phyloP scores from a whole-genome alignment of 2,888 invertebrate species.

The Harpalus rubripes region DNA sequence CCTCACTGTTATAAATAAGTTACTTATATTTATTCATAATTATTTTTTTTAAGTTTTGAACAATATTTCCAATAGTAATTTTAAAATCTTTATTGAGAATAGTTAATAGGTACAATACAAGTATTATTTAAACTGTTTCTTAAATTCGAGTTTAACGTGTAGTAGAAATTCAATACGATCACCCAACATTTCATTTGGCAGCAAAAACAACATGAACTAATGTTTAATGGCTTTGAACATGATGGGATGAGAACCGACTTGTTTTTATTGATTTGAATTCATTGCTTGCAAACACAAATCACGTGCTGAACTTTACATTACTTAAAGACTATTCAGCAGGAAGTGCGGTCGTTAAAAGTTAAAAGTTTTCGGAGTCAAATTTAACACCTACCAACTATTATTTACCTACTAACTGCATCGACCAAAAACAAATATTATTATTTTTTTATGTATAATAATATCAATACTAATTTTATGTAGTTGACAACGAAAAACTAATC shows the following conservation, averaged over 20 bases:
- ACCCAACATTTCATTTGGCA: background rate
- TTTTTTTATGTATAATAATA: too few species aligned
- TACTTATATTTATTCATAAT: too few species aligned
- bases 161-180: background rate
- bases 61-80: too few species aligned
- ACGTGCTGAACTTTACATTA: background rate
- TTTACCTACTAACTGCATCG: background rate
- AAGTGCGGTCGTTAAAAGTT: background rate
- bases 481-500: too few species aligned
- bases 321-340: background rate
- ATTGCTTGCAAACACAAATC: background rate
- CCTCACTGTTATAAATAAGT: too few species aligned
- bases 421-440: too few species aligned
- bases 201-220: background rate
- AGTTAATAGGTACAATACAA: too few species aligned
- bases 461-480: too few species aligned
- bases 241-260: background rate
- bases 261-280: conserved; percentile 7
- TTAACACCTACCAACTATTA: background rate
- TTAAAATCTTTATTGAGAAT: too few species aligned
- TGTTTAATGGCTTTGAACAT: conserved; percentile 3
- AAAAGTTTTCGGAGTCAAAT: background rate
- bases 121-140: background rate
- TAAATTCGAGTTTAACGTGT: background rate
- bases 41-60: too few species aligned